These are phyloP conservation scores for Pseudanteris insignis DNA, from an alignment of 2,888 invertebrate genomes.

Conservation along the genomic window DNA sequence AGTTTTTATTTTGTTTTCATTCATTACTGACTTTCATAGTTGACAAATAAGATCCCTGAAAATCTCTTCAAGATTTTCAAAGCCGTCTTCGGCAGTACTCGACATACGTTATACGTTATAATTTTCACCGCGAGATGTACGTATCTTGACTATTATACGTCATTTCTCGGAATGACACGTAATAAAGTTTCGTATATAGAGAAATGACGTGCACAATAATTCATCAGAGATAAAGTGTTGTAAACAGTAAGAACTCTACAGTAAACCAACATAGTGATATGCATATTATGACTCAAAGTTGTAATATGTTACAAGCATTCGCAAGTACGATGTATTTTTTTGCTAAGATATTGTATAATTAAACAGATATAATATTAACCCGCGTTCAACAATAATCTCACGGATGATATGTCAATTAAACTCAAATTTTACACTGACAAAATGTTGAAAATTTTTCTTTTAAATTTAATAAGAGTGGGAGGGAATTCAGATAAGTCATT, in stretches of 20 bases:
- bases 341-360: too few relatives aligned
- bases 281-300: too few relatives aligned
- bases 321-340: conserved; percentile 19
- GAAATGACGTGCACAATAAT: conserved; percentile 34
- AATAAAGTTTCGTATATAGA: conserved; percentile 31
- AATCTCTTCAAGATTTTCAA: conserved; percentile 22
- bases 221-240: conserved; percentile 36
- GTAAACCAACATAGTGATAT: conserved; percentile 36
- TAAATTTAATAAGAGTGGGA: too few relatives aligned
- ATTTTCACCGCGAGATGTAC: conserved; percentile 21
- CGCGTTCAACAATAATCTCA: too few relatives aligned
- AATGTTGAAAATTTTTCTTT: too few relatives aligned
- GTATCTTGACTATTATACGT: conserved; percentile 21
- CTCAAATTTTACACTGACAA: too few relatives aligned
- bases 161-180: conserved; percentile 32
- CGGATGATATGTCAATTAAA: too few relatives aligned
- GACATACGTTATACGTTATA: conserved; percentile 23
- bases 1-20: too few relatives aligned
- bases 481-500: too few relatives aligned
- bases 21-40: conserved; percentile 8
- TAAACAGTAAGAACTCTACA: conserved; percentile 38
- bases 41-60: conserved; percentile 23
- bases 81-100: conserved; percentile 23
- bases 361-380: too few relatives aligned
- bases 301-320: conserved; percentile 29